phyloP scores from a whole-genome alignment of 2,797 vertebrate species.

The Sebastes iracundus region DNA sequence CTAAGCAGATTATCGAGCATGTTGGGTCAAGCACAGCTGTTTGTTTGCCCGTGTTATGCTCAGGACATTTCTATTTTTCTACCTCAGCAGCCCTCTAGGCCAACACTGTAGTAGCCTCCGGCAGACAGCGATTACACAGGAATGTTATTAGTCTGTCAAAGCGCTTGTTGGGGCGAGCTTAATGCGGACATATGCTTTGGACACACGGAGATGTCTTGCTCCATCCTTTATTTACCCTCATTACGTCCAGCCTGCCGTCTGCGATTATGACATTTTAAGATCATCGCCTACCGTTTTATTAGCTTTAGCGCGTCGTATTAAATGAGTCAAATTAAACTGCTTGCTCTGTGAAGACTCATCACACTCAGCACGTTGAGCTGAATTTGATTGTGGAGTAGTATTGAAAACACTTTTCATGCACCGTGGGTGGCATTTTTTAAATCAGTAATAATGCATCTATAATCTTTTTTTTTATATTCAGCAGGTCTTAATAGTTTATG shows the following conservation, averaged over 20 bases:
- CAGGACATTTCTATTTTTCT: background rate
- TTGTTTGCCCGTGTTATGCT: background rate
- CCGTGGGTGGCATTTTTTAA: constrained; percentile 7
- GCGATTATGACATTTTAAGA: constrained; percentile 29
- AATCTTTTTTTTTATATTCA: constrained; percentile 23
- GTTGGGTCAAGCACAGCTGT: constrained; percentile 23
- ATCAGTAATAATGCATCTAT: constrained; percentile 13
- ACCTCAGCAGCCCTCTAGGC: background rate
- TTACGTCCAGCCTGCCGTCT: constrained; percentile 32
- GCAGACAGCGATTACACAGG: constrained; percentile 25
- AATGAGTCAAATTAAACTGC: background rate
- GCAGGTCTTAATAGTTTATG: constrained; percentile 35
- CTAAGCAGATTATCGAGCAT: constrained; percentile 9
- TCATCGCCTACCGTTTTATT: background rate
- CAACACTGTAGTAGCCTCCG: background rate
- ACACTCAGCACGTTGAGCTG: background rate
- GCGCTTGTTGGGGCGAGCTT: constrained; percentile 24
- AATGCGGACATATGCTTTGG: constrained; percentile 29
- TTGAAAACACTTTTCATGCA: background rate
- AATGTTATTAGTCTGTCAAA: constrained; percentile 26
- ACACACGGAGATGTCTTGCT: constrained; percentile 48
- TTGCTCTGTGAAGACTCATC: background rate
- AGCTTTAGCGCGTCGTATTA: background rate
- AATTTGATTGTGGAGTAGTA: background rate
- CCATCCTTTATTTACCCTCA: constrained; percentile 53